Evolutionary conservation across 2,888 invertebrate species (phyloP).

Genomic region (Andrena marginata): DNA sequence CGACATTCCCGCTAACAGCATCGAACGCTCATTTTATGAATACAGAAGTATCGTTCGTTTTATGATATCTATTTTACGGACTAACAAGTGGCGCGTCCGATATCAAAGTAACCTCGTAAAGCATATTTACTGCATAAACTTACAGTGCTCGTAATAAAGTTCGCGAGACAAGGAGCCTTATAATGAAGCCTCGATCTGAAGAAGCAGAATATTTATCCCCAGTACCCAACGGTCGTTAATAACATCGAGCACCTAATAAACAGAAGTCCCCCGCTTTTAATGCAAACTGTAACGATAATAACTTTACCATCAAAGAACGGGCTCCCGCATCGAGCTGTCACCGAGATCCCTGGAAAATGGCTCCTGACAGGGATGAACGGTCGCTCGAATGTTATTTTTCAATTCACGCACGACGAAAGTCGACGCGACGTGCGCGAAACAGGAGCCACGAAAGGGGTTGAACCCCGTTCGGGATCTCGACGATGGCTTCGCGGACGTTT

Average conservation of each 20-base stretch:
- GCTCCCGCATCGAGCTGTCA: background rate
- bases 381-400: conserved; percentile 55
- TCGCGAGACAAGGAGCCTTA: background rate
- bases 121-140: conserved; percentile 23
- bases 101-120: conserved; percentile 21
- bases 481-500: conserved; percentile 72
- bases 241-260: conserved; percentile 15
- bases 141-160: background rate
- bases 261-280: background rate
- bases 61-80: conserved; percentile 2
- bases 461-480: conserved; percentile 44
- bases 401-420: conserved; percentile 69
- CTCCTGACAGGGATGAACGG: background rate
- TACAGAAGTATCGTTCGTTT: conserved; percentile 24
- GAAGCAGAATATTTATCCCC: conserved; percentile 16
- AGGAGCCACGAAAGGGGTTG: conserved; percentile 58
- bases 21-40: conserved; percentile 9
- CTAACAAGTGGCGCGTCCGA: conserved; percentile 15
- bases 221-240: background rate
- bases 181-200: conserved; percentile 1
- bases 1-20: background rate
- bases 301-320: background rate
- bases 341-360: background rate
- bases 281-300: background rate
- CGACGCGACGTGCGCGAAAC: conserved; percentile 67